phyloP scores from a whole-genome alignment of 2,888 invertebrate species.

The Eristalis pertinax region DNA sequence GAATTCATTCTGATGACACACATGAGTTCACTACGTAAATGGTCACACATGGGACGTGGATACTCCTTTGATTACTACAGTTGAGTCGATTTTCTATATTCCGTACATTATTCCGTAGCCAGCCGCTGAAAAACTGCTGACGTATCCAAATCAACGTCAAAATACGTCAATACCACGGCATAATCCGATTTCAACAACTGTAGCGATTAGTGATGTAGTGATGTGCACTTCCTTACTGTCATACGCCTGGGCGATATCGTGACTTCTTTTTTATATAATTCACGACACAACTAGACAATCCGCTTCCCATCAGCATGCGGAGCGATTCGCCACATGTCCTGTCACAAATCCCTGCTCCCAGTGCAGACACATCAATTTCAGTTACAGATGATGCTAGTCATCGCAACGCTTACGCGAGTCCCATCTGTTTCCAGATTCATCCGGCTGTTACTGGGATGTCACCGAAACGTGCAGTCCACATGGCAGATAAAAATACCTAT shows the following conservation, averaged over 20 bases:
- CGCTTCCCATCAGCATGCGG: not conserved
- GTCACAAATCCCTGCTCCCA: not conserved
- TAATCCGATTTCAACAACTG: not conserved
- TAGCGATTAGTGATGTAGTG: not conserved
- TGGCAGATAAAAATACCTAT: not conserved
- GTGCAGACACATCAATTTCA: not conserved
- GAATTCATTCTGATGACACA: too few relatives aligned
- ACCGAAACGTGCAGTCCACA: not conserved
- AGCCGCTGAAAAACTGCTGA: not conserved
- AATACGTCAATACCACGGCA: not conserved
- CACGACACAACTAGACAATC: not conserved
- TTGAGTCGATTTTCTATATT: too few relatives aligned
- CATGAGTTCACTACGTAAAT: too few relatives aligned
- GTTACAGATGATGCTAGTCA: not conserved
- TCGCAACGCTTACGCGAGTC: not conserved
- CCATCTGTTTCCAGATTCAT: not conserved
- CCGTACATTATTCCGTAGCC: too few relatives aligned
- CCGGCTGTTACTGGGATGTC: not conserved
- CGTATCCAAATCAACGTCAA: not conserved
- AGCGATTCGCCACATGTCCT: not conserved
- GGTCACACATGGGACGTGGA: too few relatives aligned
- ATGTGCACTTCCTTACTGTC: not conserved
- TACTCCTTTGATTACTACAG: too few relatives aligned
- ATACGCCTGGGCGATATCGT: not conserved
- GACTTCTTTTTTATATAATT: not conserved